phyloP scores from a whole-genome alignment of 2,113 vertebrate genomes.

The Trinectes maculatus region DNA sequence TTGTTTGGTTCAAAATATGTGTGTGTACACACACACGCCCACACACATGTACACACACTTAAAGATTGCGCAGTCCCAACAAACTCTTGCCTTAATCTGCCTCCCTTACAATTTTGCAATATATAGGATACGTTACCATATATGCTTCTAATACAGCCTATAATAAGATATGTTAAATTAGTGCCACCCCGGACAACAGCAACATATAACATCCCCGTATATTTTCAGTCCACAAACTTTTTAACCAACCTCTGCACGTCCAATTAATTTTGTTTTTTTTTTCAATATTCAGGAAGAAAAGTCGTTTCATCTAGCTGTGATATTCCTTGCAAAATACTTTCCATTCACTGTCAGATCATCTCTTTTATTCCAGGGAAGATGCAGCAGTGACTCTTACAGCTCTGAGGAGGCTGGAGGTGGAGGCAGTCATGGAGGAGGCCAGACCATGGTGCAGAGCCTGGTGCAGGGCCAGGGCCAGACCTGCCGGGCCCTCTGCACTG shows the following conservation, averaged over 20 bases:
- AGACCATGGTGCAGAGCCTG: constrained; percentile 58
- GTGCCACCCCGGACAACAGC: not conserved
- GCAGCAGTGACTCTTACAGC: constrained; percentile 71
- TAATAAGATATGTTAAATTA: not conserved
- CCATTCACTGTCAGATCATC: constrained; percentile 11
- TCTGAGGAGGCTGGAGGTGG: constrained; percentile 69
- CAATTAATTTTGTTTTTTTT: not conserved
- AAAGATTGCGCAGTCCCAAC: constrained; percentile 14
- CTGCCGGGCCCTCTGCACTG: constrained; percentile 43
- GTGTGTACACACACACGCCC: not conserved
- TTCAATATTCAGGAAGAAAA: no score
- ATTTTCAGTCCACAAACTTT: not conserved
- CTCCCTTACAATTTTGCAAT: no score
- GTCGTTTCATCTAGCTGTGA: not conserved
- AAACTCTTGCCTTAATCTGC: constrained; percentile 25
- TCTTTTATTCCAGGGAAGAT: constrained; percentile 53
- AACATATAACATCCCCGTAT: not conserved
- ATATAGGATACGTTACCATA: no score
- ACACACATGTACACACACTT: not conserved
- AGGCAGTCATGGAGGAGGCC: constrained; percentile 26
- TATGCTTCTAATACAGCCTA: no score
- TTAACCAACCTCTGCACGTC: not conserved
- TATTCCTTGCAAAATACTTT: not conserved
- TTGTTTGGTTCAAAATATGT: constrained; percentile 29
- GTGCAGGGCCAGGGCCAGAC: constrained; percentile 45